Conservation (phyloP, 2,797 vertebrate species). For the Gambelia wislizenii region DNA sequence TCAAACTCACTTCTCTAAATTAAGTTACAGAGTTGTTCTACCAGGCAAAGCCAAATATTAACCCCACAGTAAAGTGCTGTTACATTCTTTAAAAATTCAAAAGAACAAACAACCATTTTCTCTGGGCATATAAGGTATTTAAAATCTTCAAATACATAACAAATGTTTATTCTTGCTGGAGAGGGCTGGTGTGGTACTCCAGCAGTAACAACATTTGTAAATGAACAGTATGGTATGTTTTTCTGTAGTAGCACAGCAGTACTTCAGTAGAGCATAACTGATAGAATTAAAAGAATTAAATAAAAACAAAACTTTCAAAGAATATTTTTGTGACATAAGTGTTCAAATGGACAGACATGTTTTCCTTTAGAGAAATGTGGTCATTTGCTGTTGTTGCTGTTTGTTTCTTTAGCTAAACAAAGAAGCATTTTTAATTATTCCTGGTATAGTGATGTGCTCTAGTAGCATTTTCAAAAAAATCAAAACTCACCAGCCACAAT, state of each 20-base stretch:
- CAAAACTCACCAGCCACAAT: background rate
- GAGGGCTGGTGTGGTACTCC: background rate
- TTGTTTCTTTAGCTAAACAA: too few relatives aligned
- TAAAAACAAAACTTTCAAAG: background rate
- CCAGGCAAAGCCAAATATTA: too few relatives aligned
- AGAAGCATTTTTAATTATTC: too few relatives aligned
- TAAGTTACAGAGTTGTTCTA: too few relatives aligned
- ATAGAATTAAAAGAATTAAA: background rate
- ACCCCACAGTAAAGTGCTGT: background rate
- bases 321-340: too few relatives aligned
- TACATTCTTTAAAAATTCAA: too few relatives aligned
- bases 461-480: background rate
- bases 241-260: background rate
- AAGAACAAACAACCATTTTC: background rate
- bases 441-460: background rate
- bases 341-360: too few relatives aligned
- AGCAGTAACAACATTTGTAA: background rate
- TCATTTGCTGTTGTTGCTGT: background rate
- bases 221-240: background rate
- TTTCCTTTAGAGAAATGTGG: background rate
- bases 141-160: background rate
- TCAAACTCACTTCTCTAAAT: too few relatives aligned
- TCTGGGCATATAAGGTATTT: background rate
- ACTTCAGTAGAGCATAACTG: background rate
- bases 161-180: background rate